Evolutionary conservation across 2,888 invertebrate species (phyloP), one percentile per base, ranked within the genome.

Genomic region (Lordiphosa andalusiaca): DNA sequence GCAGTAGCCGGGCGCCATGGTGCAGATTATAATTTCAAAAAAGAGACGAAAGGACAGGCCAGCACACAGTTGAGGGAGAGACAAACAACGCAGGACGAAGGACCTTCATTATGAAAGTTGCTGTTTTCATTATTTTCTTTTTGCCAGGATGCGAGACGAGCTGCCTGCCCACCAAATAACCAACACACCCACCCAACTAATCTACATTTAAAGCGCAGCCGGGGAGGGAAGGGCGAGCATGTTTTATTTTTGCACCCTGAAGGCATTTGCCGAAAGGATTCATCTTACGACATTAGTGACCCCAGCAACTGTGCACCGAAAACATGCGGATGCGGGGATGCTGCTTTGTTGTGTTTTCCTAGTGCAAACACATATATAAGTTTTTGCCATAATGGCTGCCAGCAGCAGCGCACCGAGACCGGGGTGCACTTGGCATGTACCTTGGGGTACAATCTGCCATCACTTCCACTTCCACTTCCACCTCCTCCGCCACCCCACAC

Each of bases 241-340:
- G 85, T 83, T 84, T 85, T 81, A 84, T 86, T 78, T 86, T 81
- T 78, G 74, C 84, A 74, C 81, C 81, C 83, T 66, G 67, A 80
- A 85, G 82, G 86, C 84, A 82, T 80, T 77, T 69, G 78, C 78
- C 77, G 61, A 80, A 86, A 78, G 84, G 84, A 86, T 85, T 85
- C 85, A 84, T 86, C 86, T 86, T 86, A 86, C 84, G 84, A 86
- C 84, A 85, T 76, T 72, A 75, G 81, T 86, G 86, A 86, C 86
- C 86, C 84, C 86, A 73, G 76, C 85, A 80, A 78, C 74, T 73
- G 70, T 69, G 74, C 78, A 83, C 76, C 30, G 30, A 68, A 65
- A 75, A 68, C 83, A 72, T 64, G 62, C 67, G 61, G 47, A 37
- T 25, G n/a, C 38, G 36, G 25, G 37, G 13, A 7, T 23, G 53